Base-by-base conservation (phyloP, 1,140 invertebrate genomes). In the Schlechtendalia chinensis region DNA sequence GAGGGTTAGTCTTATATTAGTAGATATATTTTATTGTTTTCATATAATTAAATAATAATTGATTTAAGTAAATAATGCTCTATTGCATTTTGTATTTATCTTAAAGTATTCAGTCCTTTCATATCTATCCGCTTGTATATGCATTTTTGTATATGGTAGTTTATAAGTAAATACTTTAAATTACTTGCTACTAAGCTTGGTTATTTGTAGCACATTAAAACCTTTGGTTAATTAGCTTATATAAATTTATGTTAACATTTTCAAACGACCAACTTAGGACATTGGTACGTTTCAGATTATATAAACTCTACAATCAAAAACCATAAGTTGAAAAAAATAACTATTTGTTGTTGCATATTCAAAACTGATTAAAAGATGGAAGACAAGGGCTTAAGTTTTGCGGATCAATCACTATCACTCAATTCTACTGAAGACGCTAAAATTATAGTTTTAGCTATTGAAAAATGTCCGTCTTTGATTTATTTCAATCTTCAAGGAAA, bases 401-500 rank as follows among this genome's bases (percentile, higher is more conserved):
- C 89, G 82, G 90, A 90, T 12, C 88, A 88, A 86, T 88, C 88
- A 11, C 85, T 92, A 27, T 92, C 92, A 86, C 86, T 93, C 63
- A 87, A 93, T 84, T 89, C 87, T 6, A 90, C 87, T 82, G 87
- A 89, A 80, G 91, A 93, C 86, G 92, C 90, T 3, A 87, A 89
- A 84, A 86, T 87, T 69, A 89, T 93, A 19, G 86, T 91, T 1
- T 86, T 91, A 72, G 90, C 89, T 1, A 93, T 94, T 81, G 85
- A 88, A 81, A 86, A 87, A 82, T 91, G 90, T 82, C 84, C 87
- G 17, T 84, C 89, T 63, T 85, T 94, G 39, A 87, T 90, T n/a
- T 92, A 87, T 83, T 87, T 99, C 11, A 91, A 94, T 80, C 87
- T 99, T 27, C 94, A 96, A 84, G 96, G 96, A 12, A 99, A 98